A percentile compares a stretch with the other conserved stretches of the same genome.
Conservation (phyloP, 2,113 vertebrate genomes). For the Platysteira castanea region DNA sequence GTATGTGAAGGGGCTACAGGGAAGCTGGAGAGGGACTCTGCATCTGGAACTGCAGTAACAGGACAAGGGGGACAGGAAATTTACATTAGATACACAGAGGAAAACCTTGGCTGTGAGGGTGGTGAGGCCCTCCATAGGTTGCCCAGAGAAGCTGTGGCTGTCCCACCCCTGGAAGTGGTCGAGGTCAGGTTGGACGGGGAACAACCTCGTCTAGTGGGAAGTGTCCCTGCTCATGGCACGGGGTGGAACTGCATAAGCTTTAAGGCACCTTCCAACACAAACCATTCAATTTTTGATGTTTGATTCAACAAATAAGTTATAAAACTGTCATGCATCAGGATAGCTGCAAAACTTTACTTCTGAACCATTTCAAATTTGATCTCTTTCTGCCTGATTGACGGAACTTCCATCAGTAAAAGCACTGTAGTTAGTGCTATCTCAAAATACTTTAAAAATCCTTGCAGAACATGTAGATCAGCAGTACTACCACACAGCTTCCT, state of each 20-base stretch:
- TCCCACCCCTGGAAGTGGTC: not conserved
- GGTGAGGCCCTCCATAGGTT: not conserved
- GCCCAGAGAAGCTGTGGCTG: not conserved
- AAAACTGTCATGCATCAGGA: not conserved
- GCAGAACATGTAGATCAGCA: not conserved
- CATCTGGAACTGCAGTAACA: not conserved
- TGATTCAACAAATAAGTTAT: not conserved
- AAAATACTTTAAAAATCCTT: not conserved
- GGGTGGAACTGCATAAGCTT: not conserved
- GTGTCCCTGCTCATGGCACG: not conserved
- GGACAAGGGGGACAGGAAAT: not conserved
- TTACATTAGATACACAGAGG: not conserved
- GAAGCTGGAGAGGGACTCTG: not conserved
- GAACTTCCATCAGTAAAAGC: not conserved
- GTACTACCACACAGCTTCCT: not conserved
- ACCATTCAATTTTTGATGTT: not conserved
- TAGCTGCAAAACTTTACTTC: not conserved
- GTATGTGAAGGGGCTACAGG: not conserved
- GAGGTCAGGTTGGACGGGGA: rapidly evolving
- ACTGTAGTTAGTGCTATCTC: not conserved
- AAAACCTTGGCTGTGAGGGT: not conserved
- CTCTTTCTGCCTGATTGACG: not conserved
- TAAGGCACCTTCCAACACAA: not conserved
- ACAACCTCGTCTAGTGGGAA: not conserved
- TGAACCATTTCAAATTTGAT: not conserved